Base-by-base conservation (phyloP, 2,113 vertebrate genomes). In the Agapornis roseicollis region DNA sequence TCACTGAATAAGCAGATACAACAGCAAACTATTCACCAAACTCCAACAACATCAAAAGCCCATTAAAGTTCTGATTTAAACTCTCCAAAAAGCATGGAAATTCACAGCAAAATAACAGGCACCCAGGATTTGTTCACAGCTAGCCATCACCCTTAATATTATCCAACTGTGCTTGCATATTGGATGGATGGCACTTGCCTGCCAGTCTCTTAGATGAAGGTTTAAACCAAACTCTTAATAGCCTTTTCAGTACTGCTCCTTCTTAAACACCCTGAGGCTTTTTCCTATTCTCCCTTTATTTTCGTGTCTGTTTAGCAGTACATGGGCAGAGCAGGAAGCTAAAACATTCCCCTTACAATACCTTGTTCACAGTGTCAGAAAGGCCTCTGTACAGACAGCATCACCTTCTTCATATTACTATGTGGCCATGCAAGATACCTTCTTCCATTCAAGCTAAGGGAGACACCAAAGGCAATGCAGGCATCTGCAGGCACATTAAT, bases 1-100 rank as follows among this genome's bases (percentile, higher is more conserved):
- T 97, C 96, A 93, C 96, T 96, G 96, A 97, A 97, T 97, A 96
- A 97, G 97, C 97, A 96, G 86, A 97, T 96, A 97, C 73, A 90
- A 91, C 33, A n/a, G 86, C 84, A 96, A 97, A 94, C 94, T 91
- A 95, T 97, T 96, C 95, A 95, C 94, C 79, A 96, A 90, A 94
- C 91, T 96, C 80, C 97, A 96, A 97, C 91, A 94, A 86, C 95
- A 96, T 94, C 91, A 94, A 95, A 96, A 97, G 93, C 90, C 96
- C 94, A 94, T 97, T 97, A 96, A 85, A 97, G 92, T 94, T 94
- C 90, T 94, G 97, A 94, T 96, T 97, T 96, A 96, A 97, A 93
- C 85, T 88, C 92, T 88, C 95, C 85, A 92, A 93, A 90, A 94
- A 69, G 85, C 79, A 58, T 91, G 82, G 78, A 94, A 97, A 96